These are phyloP conservation scores for Heliconius hermathena DNA, from an alignment of 1,140 invertebrate genomes.

Conservation along the genomic window DNA sequence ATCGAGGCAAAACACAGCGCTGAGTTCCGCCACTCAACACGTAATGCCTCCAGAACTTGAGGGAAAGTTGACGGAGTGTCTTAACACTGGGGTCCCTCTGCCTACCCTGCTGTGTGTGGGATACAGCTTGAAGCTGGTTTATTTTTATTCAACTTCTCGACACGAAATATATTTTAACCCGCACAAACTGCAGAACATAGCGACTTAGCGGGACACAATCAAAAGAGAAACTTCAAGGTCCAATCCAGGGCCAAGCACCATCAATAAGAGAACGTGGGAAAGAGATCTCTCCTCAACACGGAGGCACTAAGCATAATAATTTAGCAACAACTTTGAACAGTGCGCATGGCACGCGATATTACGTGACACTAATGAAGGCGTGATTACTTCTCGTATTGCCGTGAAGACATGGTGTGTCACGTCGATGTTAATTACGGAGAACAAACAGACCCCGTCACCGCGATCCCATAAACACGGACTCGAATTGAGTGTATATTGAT, in stretches of 20 bases:
- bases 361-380: conserved; percentile 52
- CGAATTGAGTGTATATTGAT: not conserved
- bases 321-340: conserved; percentile 45
- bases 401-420: conserved; percentile 25
- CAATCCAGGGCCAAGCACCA: not conserved
- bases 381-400: conserved; percentile 38
- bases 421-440: conserved; percentile 28
- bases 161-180: too few species aligned
- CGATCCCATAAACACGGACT: conserved; percentile 19
- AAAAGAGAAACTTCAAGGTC: not conserved
- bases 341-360: conserved; percentile 54
- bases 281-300: not conserved
- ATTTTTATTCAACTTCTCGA: too few species aligned
- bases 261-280: not conserved
- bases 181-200: too few species aligned
- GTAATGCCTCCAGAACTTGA: too few species aligned
- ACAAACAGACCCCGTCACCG: conserved; percentile 20
- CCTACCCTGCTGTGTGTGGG: too few species aligned
- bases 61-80: too few species aligned
- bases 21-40: too few species aligned
- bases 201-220: too few species aligned
- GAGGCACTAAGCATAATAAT: conserved; percentile 48
- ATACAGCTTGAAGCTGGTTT: too few species aligned
- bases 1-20: too few species aligned
- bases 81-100: too few species aligned